Evolutionary conservation across 35 echinoderm and acorn worm species (phyloP).

Genomic region (Lytechinus variegatus): DNA sequence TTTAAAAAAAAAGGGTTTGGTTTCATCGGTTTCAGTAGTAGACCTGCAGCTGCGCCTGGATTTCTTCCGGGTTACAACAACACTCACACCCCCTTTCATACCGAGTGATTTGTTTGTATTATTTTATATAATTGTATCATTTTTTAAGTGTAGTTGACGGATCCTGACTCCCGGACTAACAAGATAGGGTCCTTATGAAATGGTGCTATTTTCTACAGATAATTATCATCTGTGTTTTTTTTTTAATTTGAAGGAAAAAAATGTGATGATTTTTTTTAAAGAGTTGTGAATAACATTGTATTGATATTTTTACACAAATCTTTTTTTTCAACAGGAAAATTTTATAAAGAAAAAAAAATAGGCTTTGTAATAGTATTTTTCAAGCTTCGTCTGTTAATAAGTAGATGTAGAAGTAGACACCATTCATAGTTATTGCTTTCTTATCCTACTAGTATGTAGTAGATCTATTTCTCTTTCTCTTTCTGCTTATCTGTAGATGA

Average conservation of each 20-base stretch:
- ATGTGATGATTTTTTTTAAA: neutral
- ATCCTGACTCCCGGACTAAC: slow-evolving; percentile 9
- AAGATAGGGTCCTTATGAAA: slow-evolving; percentile 27
- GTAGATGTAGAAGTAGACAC: slow-evolving; percentile 50
- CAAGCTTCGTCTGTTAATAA: slow-evolving; percentile 22
- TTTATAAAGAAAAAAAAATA: slow-evolving; percentile 39
- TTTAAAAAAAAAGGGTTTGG: neutral
- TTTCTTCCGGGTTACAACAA: slow-evolving; percentile 14
- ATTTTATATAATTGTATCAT: slow-evolving; percentile 41
- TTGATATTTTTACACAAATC: slow-evolving; percentile 47
- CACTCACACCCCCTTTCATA: slow-evolving; percentile 14
- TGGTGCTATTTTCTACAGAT: slow-evolving; percentile 43
- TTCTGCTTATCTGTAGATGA: slow-evolving; percentile 32
- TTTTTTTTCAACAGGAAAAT: slow-evolving; percentile 50
- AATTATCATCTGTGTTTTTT: slow-evolving; percentile 25
- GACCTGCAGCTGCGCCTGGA: slow-evolving; percentile 40
- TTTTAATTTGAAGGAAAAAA: neutral
- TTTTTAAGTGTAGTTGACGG: slow-evolving; percentile 8
- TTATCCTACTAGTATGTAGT: slow-evolving; percentile 8
- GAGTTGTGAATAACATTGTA: slow-evolving; percentile 33
- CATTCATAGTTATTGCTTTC: neutral
- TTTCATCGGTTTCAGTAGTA: slow-evolving; percentile 17
- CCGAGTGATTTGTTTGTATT: slow-evolving; percentile 35
- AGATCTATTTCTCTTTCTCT: slow-evolving; percentile 24
- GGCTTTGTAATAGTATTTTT: slow-evolving; percentile 43